Evolutionary conservation across 2,888 invertebrate genomes (phyloP).

Genomic region (Synergus laeviventris): DNA sequence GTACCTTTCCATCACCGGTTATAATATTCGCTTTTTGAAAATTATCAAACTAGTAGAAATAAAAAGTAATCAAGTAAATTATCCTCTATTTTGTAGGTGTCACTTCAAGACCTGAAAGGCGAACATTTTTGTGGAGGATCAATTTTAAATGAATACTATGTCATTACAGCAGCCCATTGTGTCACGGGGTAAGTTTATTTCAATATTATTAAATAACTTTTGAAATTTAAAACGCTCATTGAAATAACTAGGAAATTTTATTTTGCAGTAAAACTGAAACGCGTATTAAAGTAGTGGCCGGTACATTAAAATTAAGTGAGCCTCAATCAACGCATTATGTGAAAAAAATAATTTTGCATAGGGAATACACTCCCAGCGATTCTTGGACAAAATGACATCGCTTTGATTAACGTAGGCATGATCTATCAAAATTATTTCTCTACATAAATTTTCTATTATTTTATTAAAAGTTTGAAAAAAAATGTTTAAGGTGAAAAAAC

Average conservation of each 20-base stretch:
- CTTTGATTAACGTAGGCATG: not conserved
- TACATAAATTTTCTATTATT: no score
- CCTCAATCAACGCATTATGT: slow-evolving; percentile 4
- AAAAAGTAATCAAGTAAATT: no score
- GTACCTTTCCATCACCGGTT: no score
- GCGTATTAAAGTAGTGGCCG: slow-evolving; percentile 2
- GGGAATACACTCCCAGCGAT: not conserved
- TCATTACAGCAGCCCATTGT: slow-evolving; percentile 52
- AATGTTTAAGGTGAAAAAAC: not conserved
- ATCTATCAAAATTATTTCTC: no score
- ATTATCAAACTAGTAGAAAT: no score
- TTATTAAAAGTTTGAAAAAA: no score
- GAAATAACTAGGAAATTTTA: no score
- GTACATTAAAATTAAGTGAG: slow-evolving; percentile 4
- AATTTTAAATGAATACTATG: slow-evolving; percentile 44
- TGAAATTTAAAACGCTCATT: not conserved
- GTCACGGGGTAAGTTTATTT: slow-evolving; percentile 41
- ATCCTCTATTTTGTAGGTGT: slow-evolving; percentile 36
- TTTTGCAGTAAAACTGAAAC: not conserved
- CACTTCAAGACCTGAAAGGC: slow-evolving; percentile 32
- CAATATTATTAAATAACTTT: not conserved
- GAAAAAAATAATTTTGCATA: slow-evolving; percentile 4
- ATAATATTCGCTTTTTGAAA: not conserved
- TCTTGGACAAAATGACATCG: slow-evolving; percentile 28
- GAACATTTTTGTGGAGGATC: slow-evolving; percentile 54